Base-by-base conservation (phyloP, 2,888 invertebrate species). In the Lingula anatina region DNA sequence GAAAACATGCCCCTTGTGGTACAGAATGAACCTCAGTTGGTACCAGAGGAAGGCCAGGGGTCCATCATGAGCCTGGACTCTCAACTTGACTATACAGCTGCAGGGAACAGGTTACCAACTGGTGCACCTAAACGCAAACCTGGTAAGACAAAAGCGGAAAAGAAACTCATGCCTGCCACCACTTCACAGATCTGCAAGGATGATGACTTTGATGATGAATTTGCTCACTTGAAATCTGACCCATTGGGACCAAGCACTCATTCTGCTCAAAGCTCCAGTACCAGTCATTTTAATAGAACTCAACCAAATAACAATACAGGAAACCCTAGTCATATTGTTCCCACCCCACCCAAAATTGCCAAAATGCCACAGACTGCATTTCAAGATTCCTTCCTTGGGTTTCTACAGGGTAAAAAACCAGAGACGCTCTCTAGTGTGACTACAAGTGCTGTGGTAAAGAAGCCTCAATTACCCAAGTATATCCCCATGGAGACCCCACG, bases 401-500 rank as follows among this genome's bases (percentile, higher is more conserved):
- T 71, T 53, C 50, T 73, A 25, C 66, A 70, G 56, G 73, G 73
- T 15, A 66, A 71, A 46, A 72, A 71, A 46, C 66, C 64, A 35
- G 73, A 73, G 53, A 73, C 73, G 5, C 53, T 73, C 41, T 69
- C 70, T 4, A 70, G 70, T 51, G 66, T 71, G 36, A 69, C 68
- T 49, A 65, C 62, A 51, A 61, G 66, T 51, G 61, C 65, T 36
- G 61, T 68, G 36, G 62, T 60, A 42, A 57, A 60, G 25, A 66
- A 65, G 53, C 71, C 73, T 28, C 62, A 63, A 55, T 51, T 71
- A 52, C 71, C 73, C 41, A 73, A 73, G 49, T 72, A 73, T 55
- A 65, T 69, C 41, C 73, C 71, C n/a, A n/a, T n/a, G n/a, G n/a
- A n/a, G n/a, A n/a, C 35, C 36, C n/a, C 18, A 24, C 5, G n/a